Evolutionary conservation across 2,797 vertebrate species (phyloP), one percentile per base, ranked within the genome.

Genomic region (Gouania willdenowi): DNA sequence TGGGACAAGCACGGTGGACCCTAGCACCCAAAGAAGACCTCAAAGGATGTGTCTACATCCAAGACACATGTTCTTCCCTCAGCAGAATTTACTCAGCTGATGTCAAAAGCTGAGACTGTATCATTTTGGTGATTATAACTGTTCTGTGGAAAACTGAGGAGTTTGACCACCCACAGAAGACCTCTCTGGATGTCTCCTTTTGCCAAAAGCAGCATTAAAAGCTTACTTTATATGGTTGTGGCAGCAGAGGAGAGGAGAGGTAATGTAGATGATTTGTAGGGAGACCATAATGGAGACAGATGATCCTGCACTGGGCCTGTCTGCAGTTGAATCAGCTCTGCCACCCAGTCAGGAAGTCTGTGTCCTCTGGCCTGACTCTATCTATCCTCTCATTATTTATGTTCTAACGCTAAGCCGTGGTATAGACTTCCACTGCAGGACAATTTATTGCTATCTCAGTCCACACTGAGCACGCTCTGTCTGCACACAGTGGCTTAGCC

Each of bases 161-260:
- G 58, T 73, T 47, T 42, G 82, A 83, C 83, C 82, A 86, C 83
- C 83, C 82, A 76, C 60, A 64, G 62, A 57, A 66, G 71, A 68
- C 54, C 64, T 68, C 55, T 6, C 12, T 72, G 61, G 55, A 68
- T 25, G 46, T 51, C 40, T 63, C 48, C 26, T 17, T 37, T 28
- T 41, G 80, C 80, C 82, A 83, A 78, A 48, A 71, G 74, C 72
- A 79, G 68, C 74, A 78, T 69, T 74, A 75, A 81, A 77, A 50
- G 64, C 55, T 65, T 53, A 66, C 74, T 81, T 82, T 70, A 75
- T 71, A 79, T 80, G 75, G 49, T 55, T 79, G 79, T 65, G 81
- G 79, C 65, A 75, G 65, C 40, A 22, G 37, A 55, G 47, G 49
- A 81, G 68, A 56, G 71, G 51, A 78, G 46, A 59, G 77, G 78